Conservation (phyloP, 2,113 vertebrate species). For the Planiliza haematocheilus region DNA sequence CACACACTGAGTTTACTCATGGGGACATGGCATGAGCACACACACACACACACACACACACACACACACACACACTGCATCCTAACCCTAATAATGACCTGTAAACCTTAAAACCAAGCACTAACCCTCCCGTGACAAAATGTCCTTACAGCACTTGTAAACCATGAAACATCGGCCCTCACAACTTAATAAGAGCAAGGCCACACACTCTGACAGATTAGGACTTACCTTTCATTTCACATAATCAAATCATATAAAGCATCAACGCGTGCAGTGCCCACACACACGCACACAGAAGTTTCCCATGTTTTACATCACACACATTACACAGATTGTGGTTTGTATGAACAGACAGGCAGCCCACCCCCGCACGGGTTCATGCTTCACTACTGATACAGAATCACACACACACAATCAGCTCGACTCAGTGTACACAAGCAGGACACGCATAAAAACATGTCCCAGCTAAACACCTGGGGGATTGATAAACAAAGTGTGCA, state of each 20-base stretch:
- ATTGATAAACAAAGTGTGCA: constrained; percentile 12
- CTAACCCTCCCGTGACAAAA: too few species aligned
- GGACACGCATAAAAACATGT: constrained; percentile 1
- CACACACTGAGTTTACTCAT: constrained; percentile 38
- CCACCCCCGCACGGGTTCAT: constrained; percentile 7
- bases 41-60: constrained; percentile 13
- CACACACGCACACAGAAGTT: neutral
- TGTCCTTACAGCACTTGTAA: too few species aligned
- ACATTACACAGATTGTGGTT: constrained; percentile 16
- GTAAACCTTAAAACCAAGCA: too few species aligned
- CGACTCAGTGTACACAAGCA: constrained; percentile 25
- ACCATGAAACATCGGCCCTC: too few species aligned
- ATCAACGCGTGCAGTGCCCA: constrained; percentile 3
- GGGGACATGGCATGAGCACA: neutral
- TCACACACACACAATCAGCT: constrained; percentile 17
- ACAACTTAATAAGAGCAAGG: neutral
- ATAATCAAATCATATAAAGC: neutral
- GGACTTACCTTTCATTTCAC: neutral
- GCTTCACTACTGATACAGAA: neutral
- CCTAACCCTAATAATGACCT: neutral
- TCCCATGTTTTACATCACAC: constrained; percentile 22
- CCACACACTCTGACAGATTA: neutral
- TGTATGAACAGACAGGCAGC: constrained; percentile 8
- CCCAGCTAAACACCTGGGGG: constrained; percentile 14
- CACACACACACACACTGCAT: neutral